phyloP scores from a whole-genome alignment of 2,888 invertebrate genomes.

The Andricus quercusramuli region DNA sequence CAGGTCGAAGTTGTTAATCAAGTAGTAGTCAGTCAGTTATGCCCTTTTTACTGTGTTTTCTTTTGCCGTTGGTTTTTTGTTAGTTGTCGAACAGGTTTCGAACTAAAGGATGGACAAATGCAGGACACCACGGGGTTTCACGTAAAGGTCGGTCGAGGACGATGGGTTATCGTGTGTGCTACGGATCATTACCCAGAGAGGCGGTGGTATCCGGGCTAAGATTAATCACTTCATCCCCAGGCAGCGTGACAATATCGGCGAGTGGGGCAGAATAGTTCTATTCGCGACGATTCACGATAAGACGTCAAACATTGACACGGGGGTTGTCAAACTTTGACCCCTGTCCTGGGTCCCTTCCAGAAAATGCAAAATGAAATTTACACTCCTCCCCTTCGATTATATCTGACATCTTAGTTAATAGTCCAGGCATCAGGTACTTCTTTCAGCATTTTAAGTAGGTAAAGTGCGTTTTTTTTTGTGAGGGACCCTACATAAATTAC shows the following conservation, averaged over 20 bases:
- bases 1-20: neutral
- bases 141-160: slow-evolving; percentile 31
- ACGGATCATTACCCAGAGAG: slow-evolving; percentile 77
- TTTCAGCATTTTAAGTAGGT: too few relatives aligned
- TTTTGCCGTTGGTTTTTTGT: slow-evolving; percentile 1
- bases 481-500: too few relatives aligned
- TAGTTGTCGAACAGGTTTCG: slow-evolving; percentile 32
- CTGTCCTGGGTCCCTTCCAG: slow-evolving; percentile 43
- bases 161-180: slow-evolving; percentile 75
- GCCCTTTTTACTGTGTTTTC: neutral
- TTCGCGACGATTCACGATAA: slow-evolving; percentile 53
- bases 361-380: slow-evolving; percentile 55
- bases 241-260: slow-evolving; percentile 69
- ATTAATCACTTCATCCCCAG: slow-evolving; percentile 70
- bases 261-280: slow-evolving; percentile 47
- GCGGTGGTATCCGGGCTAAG: slow-evolving; percentile 65
- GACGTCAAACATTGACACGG: slow-evolving; percentile 49
- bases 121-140: slow-evolving; percentile 24
- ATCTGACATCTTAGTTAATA: neutral
- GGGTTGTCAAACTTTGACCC: slow-evolving; percentile 56
- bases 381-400: slow-evolving; percentile 24
- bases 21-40: slow-evolving; percentile 7
- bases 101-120: slow-evolving; percentile 32
- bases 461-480: too few relatives aligned
- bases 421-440: too few relatives aligned